These are phyloP conservation scores for Pseudomugil tenellus DNA, from an alignment of 2,797 vertebrate genomes.

Conservation along the genomic window DNA sequence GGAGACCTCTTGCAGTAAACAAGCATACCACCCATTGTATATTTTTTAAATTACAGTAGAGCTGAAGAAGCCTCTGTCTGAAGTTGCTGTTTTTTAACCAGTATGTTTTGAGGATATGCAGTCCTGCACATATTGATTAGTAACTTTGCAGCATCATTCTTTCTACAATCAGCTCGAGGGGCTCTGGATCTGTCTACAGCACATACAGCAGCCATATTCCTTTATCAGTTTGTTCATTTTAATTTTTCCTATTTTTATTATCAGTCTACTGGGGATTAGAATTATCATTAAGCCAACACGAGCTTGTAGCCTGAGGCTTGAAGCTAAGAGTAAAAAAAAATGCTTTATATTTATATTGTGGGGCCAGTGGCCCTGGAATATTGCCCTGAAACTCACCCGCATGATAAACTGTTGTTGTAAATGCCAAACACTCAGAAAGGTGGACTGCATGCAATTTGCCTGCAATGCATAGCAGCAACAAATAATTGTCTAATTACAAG, in stretches of 20 bases:
- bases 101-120: neutral
- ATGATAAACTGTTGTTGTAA: neutral
- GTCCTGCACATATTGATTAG: neutral
- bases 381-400: neutral
- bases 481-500: neutral
- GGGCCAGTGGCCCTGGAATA: neutral
- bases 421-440: neutral
- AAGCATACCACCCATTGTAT: neutral
- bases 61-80: too few species aligned
- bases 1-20: neutral
- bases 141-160: neutral
- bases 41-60: neutral
- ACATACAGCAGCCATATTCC: neutral
- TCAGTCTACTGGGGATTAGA: neutral
- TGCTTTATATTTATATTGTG: neutral
- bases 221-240: neutral
- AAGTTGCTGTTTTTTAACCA: neutral
- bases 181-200: neutral
- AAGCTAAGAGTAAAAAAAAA: neutral
- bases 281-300: neutral
- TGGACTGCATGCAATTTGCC: neutral
- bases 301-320: neutral
- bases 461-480: neutral
- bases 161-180: neutral
- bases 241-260: neutral